These are phyloP conservation scores for Ctenosaura bakeri DNA, from an alignment of 2,797 vertebrate species.

Conservation along the genomic window DNA sequence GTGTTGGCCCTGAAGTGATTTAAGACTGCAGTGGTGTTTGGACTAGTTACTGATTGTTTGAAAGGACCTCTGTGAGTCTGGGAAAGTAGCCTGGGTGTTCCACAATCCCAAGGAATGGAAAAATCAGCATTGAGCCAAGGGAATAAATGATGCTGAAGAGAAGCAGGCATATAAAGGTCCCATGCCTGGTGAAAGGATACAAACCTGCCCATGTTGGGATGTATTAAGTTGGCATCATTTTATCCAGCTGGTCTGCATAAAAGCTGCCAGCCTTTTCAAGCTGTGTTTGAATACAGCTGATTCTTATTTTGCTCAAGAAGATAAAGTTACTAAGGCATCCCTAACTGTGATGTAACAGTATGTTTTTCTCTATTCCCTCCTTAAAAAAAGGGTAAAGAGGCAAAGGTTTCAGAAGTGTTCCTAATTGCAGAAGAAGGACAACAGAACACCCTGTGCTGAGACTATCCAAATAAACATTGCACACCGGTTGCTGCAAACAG, in stretches of 20 bases:
- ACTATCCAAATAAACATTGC: constrained; percentile 11
- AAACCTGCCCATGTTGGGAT: constrained; percentile 29
- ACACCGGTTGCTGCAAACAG: not conserved
- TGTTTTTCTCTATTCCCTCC: no score
- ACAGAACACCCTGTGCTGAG: constrained; percentile 33
- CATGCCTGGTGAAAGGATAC: constrained; percentile 57
- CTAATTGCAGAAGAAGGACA: constrained; percentile 7
- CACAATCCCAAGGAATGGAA: constrained; percentile 60
- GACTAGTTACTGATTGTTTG: no score
- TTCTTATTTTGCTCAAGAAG: constrained; percentile 18
- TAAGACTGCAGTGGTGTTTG: not conserved
- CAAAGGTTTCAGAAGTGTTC: constrained; percentile 23
- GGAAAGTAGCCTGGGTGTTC: not conserved
- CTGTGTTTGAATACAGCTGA: not conserved
- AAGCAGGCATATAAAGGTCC: constrained; percentile 63
- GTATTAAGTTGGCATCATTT: constrained; percentile 59
- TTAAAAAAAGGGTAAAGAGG: not conserved
- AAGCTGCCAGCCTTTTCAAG: constrained; percentile 36
- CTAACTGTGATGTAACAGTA: constrained; percentile 19
- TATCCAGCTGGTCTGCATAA: constrained; percentile 45
- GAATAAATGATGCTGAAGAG: constrained; percentile 64
- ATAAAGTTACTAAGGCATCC: constrained; percentile 13
- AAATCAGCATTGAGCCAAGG: constrained; percentile 46
- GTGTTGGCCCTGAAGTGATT: not conserved
- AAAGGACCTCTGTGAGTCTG: not conserved